Evolutionary conservation across 1,140 invertebrate species (phyloP), one percentile per base, ranked within the genome.

Genomic region (Drosophila tsacasi): DNA sequence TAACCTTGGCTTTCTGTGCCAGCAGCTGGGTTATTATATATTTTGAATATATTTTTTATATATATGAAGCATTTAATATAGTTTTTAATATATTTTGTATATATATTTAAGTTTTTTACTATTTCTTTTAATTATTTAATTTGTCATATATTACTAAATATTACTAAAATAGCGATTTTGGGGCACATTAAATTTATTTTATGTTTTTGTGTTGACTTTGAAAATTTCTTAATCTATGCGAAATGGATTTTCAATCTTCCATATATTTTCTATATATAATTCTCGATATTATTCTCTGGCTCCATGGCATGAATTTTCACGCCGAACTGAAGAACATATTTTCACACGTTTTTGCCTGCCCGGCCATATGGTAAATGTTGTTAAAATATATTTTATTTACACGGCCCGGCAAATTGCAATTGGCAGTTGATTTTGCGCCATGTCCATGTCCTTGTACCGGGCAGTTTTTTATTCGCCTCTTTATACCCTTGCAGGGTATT

Each of bases 371-470:
- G 64, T 58, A 52, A 50, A 73, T 69, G 39, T 63, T 76, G 49
- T 68, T 44, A 50, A 81, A 72, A 69, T 68, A 69, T 77, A 32
- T 68, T 77, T 77, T 77, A 77, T 77, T 73, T 62, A 72, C 73
- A 61, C 37, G n/a, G 62, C 21, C 52, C 35, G 52, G 79, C 50
- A 66, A 77, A 63, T 82, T 82, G 63, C 67, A 72, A 77, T 63
- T 77, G 66, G 39, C 62, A 77, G 79, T 77, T 77, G 72, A 81
- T 67, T 81, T 81, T 55, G 21, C 37, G 21, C 44, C 50, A 19
- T 23, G 23, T 47, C 47, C n/a, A 17, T 55, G 62, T 67, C 64
- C 58, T 46, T 76, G 44, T 42, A 44, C 25, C 32, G 32, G 32
- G 5, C 37, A 54, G 35, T 46, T n/a, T 46, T 59, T 32, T 27